Conservation (phyloP, 2,888 invertebrate genomes). For the Leucophenga maculata region DNA sequence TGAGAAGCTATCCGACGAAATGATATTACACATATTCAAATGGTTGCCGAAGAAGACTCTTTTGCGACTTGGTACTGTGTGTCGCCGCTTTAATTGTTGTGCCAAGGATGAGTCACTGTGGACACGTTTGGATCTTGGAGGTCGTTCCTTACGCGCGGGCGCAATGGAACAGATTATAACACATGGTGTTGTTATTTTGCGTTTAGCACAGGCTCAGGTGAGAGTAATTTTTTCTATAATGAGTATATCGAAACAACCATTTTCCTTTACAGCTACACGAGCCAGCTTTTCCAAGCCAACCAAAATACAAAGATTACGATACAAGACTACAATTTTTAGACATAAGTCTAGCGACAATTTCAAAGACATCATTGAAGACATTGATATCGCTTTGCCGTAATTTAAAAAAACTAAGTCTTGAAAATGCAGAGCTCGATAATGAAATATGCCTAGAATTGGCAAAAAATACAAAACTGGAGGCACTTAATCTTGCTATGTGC, state of each 20-base stretch:
- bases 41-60: slow-evolving; percentile 86
- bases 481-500: slow-evolving; percentile 88
- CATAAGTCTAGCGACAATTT: slow-evolving; percentile 84
- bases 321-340: slow-evolving; percentile 87
- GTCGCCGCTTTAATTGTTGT: slow-evolving; percentile 84
- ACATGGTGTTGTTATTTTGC: slow-evolving; percentile 83
- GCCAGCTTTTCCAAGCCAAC: slow-evolving; percentile 46
- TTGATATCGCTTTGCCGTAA: slow-evolving; percentile 79
- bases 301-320: slow-evolving; percentile 62
- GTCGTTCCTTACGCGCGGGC: slow-evolving; percentile 78
- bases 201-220: slow-evolving; percentile 87
- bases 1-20: slow-evolving; percentile 83
- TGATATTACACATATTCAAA: slow-evolving; percentile 85
- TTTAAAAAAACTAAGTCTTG: slow-evolving; percentile 88
- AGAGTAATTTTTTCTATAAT: slow-evolving; percentile 43
- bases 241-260: not conserved
- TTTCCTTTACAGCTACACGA: slow-evolving; percentile 46
- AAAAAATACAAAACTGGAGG: slow-evolving; percentile 79
- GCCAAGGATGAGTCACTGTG: slow-evolving; percentile 89
- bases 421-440: slow-evolving; percentile 80
- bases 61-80: slow-evolving; percentile 81
- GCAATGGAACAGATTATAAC: slow-evolving; percentile 83
- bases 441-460: slow-evolving; percentile 80
- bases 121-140: slow-evolving; percentile 86
- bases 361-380: slow-evolving; percentile 74